These are phyloP conservation scores for Papilio polyxenes DNA, from an alignment of 1,140 invertebrate genomes.

Conservation along the genomic window DNA sequence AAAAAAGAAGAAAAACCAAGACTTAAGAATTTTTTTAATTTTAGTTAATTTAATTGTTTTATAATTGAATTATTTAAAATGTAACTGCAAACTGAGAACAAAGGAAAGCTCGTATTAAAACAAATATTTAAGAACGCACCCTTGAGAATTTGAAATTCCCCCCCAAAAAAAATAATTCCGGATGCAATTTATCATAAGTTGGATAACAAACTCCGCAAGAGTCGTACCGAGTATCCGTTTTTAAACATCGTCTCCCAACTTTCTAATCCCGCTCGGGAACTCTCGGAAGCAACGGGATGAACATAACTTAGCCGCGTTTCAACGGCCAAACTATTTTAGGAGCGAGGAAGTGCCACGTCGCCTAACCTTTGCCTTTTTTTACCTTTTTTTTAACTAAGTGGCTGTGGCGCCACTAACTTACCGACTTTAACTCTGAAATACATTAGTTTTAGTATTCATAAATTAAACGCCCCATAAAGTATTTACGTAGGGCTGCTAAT, in stretches of 20 bases:
- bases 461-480: conserved; percentile 7
- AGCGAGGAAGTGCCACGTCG: conserved; percentile 30
- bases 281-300: conserved; percentile 24
- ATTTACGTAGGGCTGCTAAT: background rate
- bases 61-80: no score
- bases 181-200: conserved; percentile 43
- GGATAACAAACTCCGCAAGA: conserved; percentile 37
- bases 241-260: conserved; percentile 36
- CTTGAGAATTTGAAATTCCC: background rate
- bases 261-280: conserved; percentile 32
- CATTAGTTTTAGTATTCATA: conserved; percentile 31
- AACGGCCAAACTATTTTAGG: conserved; percentile 30
- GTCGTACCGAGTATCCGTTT: conserved; percentile 36
- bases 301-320: conserved; percentile 36
- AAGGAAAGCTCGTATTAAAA: background rate
- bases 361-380: conserved; percentile 15
- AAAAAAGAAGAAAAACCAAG: no score
- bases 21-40: no score
- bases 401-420: conserved; percentile 36
- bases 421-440: background rate
- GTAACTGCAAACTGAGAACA: background rate
- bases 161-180: conserved; percentile 2
- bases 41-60: no score
- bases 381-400: conserved; percentile 31
- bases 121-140: conserved; percentile 1